phyloP scores from a whole-genome alignment of 2,113 vertebrate genomes.

The Sminthopsis crassicaudata region DNA sequence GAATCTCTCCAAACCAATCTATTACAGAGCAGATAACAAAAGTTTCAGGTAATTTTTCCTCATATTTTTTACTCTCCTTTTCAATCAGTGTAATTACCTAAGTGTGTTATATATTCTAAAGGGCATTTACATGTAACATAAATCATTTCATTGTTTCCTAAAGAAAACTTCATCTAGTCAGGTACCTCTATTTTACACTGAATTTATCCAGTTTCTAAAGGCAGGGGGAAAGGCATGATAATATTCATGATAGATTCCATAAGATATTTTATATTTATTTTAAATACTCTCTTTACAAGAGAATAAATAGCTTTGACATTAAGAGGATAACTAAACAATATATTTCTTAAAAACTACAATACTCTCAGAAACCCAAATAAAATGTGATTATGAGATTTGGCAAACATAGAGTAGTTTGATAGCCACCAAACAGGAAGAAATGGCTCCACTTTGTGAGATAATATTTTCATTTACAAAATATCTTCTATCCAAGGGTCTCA shows the following conservation, averaged over 20 bases:
- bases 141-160: not conserved
- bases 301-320: not conserved
- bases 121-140: not conserved
- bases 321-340: not conserved
- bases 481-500: not conserved
- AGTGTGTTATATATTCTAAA: not conserved
- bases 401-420: not conserved
- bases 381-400: not conserved
- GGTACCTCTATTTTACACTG: not conserved
- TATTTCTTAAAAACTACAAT: not conserved
- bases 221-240: not conserved
- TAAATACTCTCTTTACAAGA: not conserved
- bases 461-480: not conserved
- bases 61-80: not conserved
- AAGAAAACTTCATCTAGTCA: not conserved
- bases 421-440: not conserved
- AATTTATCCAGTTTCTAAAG: not conserved
- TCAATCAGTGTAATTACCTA: not conserved
- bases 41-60: not conserved
- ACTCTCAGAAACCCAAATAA: not conserved
- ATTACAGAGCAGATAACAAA: not conserved
- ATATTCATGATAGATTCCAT: not conserved
- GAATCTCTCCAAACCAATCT: not conserved
- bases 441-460: conserved; percentile 1
- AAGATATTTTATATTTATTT: not conserved